phyloP scores from a whole-genome alignment of 92 coral and sea anemone species.

The Zoanthus solanderi region DNA sequence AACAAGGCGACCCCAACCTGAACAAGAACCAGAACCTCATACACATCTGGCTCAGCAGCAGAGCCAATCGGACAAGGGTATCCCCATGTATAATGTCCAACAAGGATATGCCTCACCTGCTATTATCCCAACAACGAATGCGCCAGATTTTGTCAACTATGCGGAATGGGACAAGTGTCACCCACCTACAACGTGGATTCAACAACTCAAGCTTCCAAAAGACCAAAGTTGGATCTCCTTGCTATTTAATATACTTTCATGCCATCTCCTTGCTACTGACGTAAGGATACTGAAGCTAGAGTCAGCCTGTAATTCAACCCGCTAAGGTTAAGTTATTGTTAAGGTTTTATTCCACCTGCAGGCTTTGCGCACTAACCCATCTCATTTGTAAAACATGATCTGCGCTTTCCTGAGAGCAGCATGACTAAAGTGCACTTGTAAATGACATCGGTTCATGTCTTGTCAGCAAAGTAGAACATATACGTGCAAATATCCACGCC shows the following conservation, averaged over 20 bases:
- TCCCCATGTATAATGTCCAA: no score
- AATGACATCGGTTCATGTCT: no score
- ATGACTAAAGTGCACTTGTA: no score
- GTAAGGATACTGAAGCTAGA: neutral
- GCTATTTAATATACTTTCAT: neutral
- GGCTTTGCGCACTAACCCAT: no score
- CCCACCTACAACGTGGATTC: neutral
- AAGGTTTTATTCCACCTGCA: no score
- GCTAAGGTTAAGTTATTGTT: neutral
- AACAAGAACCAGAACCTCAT: neutral
- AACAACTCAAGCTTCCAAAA: neutral
- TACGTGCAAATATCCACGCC: no score
- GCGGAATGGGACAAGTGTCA: neutral
- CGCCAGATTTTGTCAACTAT: constrained; percentile 35
- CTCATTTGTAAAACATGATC: no score
- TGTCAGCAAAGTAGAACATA: no score
- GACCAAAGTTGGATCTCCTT: neutral
- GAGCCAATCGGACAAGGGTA: neutral
- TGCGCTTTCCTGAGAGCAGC: no score
- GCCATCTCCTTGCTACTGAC: neutral
- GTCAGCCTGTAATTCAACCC: constrained; percentile 11
- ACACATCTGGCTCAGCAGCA: neutral
- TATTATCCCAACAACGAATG: constrained; percentile 26
- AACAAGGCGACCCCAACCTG: neutral
- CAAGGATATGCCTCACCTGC: neutral